Evolutionary conservation across 1,140 invertebrate genomes (phyloP).

Genomic region (Anastrepha ludens): DNA sequence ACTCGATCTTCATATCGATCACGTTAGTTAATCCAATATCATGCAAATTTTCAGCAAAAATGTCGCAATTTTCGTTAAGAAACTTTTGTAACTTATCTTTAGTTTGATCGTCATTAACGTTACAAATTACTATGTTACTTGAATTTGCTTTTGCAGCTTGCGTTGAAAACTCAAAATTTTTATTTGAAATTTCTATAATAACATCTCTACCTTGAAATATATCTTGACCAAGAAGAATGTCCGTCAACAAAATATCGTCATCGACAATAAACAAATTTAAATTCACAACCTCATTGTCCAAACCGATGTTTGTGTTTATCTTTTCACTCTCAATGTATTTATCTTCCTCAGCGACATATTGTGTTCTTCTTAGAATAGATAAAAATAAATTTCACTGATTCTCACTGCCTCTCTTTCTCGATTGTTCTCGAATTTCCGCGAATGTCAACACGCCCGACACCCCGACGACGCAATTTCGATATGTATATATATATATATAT

Average conservation of each 20-base stretch:
- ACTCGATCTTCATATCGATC: slow-evolving; percentile 29
- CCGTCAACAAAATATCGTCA: slow-evolving; percentile 22
- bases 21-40: neutral
- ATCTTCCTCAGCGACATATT: too few species aligned
- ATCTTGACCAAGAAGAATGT: slow-evolving; percentile 57
- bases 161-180: too few species aligned
- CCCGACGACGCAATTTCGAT: too few species aligned
- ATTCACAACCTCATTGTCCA: too few species aligned
- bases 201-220: neutral
- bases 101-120: neutral
- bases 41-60: neutral
- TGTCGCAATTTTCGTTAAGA: neutral
- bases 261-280: slow-evolving; percentile 49
- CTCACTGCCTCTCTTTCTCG: too few species aligned
- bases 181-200: neutral
- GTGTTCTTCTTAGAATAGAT: too few species aligned
- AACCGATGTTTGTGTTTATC: too few species aligned
- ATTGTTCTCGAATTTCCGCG: too few species aligned
- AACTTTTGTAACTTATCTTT: neutral
- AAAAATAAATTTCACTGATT: too few species aligned
- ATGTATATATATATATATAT: too few species aligned
- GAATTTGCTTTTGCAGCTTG: neutral
- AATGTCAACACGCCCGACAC: too few species aligned
- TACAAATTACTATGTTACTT: neutral
- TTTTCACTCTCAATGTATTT: too few species aligned